Conservation (phyloP, 2,797 vertebrate genomes). For the Macropus fuliginosus region DNA sequence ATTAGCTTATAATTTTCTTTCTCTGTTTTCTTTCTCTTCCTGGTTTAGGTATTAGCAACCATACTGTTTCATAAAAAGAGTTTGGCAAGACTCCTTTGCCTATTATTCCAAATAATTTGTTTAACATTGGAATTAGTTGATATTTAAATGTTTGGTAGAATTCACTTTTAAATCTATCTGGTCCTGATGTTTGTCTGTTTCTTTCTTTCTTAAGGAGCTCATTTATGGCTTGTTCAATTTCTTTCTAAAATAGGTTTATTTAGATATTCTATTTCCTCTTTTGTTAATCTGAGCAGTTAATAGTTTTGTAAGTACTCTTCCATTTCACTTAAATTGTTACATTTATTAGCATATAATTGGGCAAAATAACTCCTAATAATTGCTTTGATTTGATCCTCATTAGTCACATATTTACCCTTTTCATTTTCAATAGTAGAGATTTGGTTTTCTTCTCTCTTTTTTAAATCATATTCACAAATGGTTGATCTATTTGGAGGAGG, state of each 20-base stretch:
- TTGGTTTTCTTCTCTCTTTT: no score
- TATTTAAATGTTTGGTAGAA: not conserved
- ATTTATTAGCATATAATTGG: not conserved
- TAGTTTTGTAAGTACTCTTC: not conserved
- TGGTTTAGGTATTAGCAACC: not conserved
- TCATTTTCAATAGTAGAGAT: not conserved
- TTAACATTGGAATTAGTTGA: not conserved
- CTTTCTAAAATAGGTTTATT: not conserved
- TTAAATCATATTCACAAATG: no score
- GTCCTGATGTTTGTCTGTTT: not conserved
- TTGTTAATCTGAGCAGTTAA: not conserved
- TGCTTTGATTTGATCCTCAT: not conserved
- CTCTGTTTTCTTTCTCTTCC: not conserved
- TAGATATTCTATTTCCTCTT: not conserved
- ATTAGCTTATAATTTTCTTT: not conserved
- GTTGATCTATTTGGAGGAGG: no score
- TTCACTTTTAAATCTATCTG: not conserved
- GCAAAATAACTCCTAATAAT: not conserved
- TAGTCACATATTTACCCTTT: not conserved
- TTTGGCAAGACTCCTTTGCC: not conserved
- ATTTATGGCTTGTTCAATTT: not conserved
- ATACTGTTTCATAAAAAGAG: not conserved
- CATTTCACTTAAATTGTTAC: not conserved
- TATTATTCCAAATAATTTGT: not conserved
- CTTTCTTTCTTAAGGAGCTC: no score